phyloP scores from a whole-genome alignment of 30 jellyfish, hydroid and myxozoan species.

The Hydractinia symbiolongicarpus region DNA sequence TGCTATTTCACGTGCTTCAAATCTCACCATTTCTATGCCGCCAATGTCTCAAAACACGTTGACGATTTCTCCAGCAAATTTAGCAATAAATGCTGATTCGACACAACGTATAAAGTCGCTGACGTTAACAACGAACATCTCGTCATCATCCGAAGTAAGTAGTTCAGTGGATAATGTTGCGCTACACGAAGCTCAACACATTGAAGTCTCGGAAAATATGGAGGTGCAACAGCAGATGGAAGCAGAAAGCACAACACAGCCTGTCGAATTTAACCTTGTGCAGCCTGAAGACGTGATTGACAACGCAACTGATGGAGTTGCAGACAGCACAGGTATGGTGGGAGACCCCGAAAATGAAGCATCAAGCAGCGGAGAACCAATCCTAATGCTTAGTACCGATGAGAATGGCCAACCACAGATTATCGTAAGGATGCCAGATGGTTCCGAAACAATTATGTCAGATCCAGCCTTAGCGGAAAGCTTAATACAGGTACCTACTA shows the following conservation, averaged over 20 bases:
- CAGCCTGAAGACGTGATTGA: not conserved
- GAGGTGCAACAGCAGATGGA: conserved; percentile 25
- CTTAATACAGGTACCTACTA: conserved; percentile 38
- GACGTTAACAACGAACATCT: not conserved
- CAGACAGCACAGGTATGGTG: conserved; percentile 36
- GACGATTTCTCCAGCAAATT: conserved; percentile 23
- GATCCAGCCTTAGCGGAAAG: conserved; percentile 49
- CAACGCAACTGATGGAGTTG: conserved; percentile 21
- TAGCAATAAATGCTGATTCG: conserved; percentile 30
- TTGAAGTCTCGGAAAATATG: not conserved
- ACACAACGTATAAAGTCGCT: conserved; percentile 20
- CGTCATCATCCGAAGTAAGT: conserved; percentile 36
- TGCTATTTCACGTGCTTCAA: conserved; percentile 26
- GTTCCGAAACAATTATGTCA: conserved; percentile 45
- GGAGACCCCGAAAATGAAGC: conserved; percentile 30
- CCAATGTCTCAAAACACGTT: conserved; percentile 40
- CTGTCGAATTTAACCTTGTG: conserved; percentile 13
- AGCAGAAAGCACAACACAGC: conserved; percentile 38
- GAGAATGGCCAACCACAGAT: conserved; percentile 46
- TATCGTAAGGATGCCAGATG: conserved; percentile 47
- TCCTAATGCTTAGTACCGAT: conserved; percentile 35
- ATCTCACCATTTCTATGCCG: conserved; percentile 44
- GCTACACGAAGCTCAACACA: conserved; percentile 3
- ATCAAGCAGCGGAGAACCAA: conserved; percentile 41
- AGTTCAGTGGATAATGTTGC: conserved; percentile 28